Percentiles rank a stretch among this genome's conserved stretches.
These are phyloP conservation scores for Scaptomyza polygonia DNA, from an alignment of 2,888 invertebrate species.

Conservation along the genomic window DNA sequence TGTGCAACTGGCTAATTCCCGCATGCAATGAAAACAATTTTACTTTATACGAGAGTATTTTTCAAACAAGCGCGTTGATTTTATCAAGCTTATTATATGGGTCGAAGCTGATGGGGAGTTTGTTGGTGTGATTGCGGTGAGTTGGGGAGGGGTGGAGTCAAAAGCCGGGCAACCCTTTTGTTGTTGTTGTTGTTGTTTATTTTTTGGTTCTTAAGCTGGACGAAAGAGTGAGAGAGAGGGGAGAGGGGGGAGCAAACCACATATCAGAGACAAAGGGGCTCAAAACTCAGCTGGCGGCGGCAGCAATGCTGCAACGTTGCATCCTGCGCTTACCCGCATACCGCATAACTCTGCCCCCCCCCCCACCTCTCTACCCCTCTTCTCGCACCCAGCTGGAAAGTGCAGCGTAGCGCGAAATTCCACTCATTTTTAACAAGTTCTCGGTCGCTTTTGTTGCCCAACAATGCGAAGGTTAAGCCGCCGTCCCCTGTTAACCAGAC, in stretches of 20 bases:
- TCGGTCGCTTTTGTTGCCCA: conserved; percentile 73
- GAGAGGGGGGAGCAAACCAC: conserved; percentile 29
- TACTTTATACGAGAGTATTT: conserved; percentile 42
- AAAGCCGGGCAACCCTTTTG: conserved; percentile 51
- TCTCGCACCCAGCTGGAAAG: conserved; percentile 39
- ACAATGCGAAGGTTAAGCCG: conserved; percentile 73
- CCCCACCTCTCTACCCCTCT: not conserved
- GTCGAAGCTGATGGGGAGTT: conserved; percentile 36
- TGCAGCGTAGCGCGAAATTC: conserved; percentile 82
- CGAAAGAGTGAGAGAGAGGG: conserved; percentile 52
- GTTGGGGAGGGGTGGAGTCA: not conserved
- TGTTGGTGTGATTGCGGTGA: not conserved
- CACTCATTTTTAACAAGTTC: conserved; percentile 80
- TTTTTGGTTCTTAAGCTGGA: conserved; percentile 51
- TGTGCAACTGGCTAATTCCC: conserved; percentile 66
- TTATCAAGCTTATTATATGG: conserved; percentile 78
- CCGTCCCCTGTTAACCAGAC: not conserved
- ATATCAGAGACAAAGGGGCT: conserved; percentile 43
- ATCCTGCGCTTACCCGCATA: conserved; percentile 55
- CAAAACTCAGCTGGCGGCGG: conserved; percentile 59
- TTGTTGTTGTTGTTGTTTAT: conserved; percentile 1
- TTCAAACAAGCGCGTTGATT: conserved; percentile 67
- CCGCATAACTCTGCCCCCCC: conserved; percentile 19
- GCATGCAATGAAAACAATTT: conserved; percentile 73
- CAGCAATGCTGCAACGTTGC: conserved; percentile 52